Evolutionary conservation across 1,140 invertebrate genomes (phyloP).

Genomic region (Caenorhabditis remanei): DNA sequence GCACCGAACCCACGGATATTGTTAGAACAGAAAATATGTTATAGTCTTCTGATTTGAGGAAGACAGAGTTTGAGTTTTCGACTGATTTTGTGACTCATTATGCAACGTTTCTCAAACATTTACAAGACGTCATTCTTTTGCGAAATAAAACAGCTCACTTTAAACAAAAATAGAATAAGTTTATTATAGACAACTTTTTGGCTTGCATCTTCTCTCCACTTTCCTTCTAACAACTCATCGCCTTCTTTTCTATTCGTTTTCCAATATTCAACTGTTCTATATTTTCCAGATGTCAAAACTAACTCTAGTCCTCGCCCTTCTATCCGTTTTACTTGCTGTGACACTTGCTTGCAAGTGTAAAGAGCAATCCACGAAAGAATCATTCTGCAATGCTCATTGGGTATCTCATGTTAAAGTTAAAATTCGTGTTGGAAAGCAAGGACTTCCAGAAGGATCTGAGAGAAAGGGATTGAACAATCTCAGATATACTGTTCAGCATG

Average conservation of each 20-base stretch:
- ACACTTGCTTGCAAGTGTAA: constrained; percentile 66
- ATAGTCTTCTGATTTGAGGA: no score
- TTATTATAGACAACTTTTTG: no score
- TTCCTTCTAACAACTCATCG: background rate
- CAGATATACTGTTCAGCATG: constrained; percentile 66
- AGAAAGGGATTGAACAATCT: constrained; percentile 69
- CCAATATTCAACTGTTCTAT: no score
- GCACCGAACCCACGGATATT: no score
- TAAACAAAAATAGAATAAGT: no score
- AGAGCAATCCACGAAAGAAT: constrained; percentile 62
- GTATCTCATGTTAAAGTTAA: constrained; percentile 68
- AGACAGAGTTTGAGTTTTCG: no score
- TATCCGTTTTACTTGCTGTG: constrained; percentile 36
- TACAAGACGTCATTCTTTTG: no score
- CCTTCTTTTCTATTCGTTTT: background rate
- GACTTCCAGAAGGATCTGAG: constrained; percentile 60
- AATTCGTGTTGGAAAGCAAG: constrained; percentile 66
- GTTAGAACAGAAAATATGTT: no score
- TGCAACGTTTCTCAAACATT: no score
- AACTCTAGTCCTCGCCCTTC: background rate
- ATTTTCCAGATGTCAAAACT: constrained; percentile 44
- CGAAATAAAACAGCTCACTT: no score
- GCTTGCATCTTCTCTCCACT: no score
- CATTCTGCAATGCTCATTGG: constrained; percentile 69
- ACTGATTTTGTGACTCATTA: no score